phyloP scores from a whole-genome alignment of 2,113 vertebrate genomes.

The Brachyhypopomus gauderio region DNA sequence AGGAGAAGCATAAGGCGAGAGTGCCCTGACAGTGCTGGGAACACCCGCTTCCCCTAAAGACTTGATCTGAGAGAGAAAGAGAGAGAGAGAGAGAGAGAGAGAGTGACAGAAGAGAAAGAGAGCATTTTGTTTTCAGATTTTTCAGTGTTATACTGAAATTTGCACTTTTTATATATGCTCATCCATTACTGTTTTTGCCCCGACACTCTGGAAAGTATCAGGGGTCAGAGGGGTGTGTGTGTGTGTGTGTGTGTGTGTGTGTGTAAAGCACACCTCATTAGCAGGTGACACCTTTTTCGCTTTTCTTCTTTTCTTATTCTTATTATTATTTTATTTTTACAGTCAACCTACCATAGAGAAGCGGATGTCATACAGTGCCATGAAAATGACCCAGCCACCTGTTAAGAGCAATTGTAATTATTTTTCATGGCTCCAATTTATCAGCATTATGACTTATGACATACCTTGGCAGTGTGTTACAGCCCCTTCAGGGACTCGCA shows the following conservation, averaged over 20 bases:
- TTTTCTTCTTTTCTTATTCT: neutral
- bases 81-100: neutral
- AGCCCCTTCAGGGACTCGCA: slow-evolving; percentile 40
- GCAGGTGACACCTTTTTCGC: neutral
- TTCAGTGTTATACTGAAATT: neutral
- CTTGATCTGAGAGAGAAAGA: neutral
- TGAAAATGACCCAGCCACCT: slow-evolving; percentile 41
- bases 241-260: neutral
- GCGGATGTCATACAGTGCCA: neutral
- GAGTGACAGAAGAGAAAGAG: neutral
- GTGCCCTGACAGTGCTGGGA: neutral
- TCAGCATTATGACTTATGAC: slow-evolving; percentile 57
- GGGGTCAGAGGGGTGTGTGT: neutral
- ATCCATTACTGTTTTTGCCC: neutral
- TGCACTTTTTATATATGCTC: neutral
- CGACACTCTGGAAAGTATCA: neutral
- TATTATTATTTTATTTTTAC: neutral
- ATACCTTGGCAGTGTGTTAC: slow-evolving; percentile 45
- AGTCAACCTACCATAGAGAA: slow-evolving; percentile 10
- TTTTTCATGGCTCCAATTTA: slow-evolving; percentile 51
- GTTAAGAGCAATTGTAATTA: slow-evolving; percentile 50
- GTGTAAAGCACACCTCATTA: slow-evolving; percentile 8
- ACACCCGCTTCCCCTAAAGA: neutral
- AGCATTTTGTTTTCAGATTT: neutral
- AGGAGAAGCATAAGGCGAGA: neutral